These are phyloP conservation scores for Ridgeia piscesae DNA, from an alignment of 1,140 invertebrate genomes.

Conservation along the genomic window DNA sequence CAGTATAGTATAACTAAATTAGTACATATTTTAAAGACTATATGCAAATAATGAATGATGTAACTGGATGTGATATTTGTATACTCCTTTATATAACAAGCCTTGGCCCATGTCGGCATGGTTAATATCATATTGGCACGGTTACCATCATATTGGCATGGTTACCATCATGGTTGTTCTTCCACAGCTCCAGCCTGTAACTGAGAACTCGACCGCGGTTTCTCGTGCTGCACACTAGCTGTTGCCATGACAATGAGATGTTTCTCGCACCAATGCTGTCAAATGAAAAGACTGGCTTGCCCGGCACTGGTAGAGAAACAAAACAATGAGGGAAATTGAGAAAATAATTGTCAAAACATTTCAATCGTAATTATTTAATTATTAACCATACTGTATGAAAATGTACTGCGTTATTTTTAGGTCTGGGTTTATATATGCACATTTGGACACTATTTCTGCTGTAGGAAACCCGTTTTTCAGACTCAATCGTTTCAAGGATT, in stretches of 20 bases:
- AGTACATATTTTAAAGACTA: too few relatives aligned
- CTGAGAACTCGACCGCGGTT: neutral
- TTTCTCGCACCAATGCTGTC: neutral
- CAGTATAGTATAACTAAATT: too few relatives aligned
- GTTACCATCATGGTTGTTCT: neutral
- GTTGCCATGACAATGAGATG: neutral
- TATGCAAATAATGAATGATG: too few relatives aligned
- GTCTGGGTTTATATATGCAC: neutral
- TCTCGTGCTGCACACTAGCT: neutral
- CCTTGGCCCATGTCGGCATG: neutral
- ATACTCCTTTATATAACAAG: neutral
- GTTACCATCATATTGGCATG: neutral
- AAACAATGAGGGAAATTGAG: neutral
- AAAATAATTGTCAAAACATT: neutral
- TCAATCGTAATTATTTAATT: too few relatives aligned
- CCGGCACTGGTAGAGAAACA: neutral
- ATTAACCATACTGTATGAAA: too few relatives aligned
- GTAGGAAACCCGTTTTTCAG: too few relatives aligned
- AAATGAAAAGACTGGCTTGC: neutral
- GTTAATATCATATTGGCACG: neutral
- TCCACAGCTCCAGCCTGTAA: neutral
- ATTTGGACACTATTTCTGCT: neutral
- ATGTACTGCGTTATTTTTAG: too few relatives aligned
- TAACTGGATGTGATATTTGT: neutral
- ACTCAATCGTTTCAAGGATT: too few relatives aligned